Percentiles rank a stretch among this genome's conserved stretches.
Evolutionary conservation across 2,888 invertebrate genomes (phyloP).

Genomic region (Orthosia cruda): DNA sequence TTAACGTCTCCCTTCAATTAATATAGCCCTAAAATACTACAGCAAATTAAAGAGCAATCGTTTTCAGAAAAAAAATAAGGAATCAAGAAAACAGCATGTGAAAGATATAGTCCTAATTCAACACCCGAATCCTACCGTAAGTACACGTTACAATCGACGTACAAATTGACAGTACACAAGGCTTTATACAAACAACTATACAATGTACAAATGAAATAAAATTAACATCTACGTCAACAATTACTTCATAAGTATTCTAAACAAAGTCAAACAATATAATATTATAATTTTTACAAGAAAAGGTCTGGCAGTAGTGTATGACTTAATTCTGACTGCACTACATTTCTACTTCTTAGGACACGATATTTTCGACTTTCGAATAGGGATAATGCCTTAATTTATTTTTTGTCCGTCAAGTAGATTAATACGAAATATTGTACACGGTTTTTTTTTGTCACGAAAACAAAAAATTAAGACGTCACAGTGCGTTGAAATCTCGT

Average conservation of each 20-base stretch:
- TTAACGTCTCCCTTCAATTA: neutral
- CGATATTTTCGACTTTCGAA: too few relatives aligned
- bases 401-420: too few relatives aligned
- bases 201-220: slow-evolving; percentile 49
- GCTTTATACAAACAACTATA: slow-evolving; percentile 58
- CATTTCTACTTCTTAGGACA: slow-evolving; percentile 2
- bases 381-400: too few relatives aligned
- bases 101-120: slow-evolving; percentile 52
- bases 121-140: slow-evolving; percentile 31
- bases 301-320: slow-evolving; percentile 42
- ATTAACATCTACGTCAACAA: slow-evolving; percentile 50
- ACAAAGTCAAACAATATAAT: slow-evolving; percentile 39
- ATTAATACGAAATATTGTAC: too few relatives aligned
- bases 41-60: slow-evolving; percentile 18
- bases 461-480: too few relatives aligned
- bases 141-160: slow-evolving; percentile 50
- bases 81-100: slow-evolving; percentile 39
- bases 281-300: slow-evolving; percentile 52
- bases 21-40: neutral
- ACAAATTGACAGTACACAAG: slow-evolving; percentile 71
- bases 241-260: slow-evolving; percentile 50
- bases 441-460: too few relatives aligned
- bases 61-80: slow-evolving; percentile 7
- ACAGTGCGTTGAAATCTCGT: too few relatives aligned
- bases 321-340: slow-evolving; percentile 11